Percentiles rank a stretch among this genome's conserved stretches.
phyloP scores from a whole-genome alignment of 2,113 vertebrate species.

The Piaya cayana region DNA sequence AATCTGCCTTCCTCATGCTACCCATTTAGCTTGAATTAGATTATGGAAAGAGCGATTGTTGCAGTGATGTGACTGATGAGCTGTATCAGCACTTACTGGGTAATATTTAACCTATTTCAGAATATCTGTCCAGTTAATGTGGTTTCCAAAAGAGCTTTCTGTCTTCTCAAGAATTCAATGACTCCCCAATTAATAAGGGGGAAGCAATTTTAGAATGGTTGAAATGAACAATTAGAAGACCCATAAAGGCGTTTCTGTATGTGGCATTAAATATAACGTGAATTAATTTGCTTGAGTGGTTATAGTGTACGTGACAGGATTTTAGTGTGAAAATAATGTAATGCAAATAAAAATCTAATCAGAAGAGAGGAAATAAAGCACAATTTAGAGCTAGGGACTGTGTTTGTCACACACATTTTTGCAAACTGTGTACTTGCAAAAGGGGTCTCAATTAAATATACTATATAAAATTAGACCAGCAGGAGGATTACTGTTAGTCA shows the following conservation, averaged over 20 bases:
- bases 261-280: background rate
- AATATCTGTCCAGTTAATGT: slow-evolving; percentile 40
- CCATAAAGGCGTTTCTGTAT: slow-evolving; percentile 3
- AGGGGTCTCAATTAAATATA: slow-evolving; percentile 6
- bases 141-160: background rate
- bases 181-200: slow-evolving; percentile 34
- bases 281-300: slow-evolving; percentile 46
- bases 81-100: background rate
- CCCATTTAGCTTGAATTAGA: background rate
- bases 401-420: background rate
- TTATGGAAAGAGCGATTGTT: background rate
- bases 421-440: slow-evolving; percentile 1
- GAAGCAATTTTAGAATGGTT: slow-evolving; percentile 16
- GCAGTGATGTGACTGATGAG: background rate
- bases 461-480: slow-evolving; percentile 5
- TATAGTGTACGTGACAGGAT: background rate
- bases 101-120: slow-evolving; percentile 36
- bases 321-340: background rate
- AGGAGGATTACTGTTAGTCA: background rate
- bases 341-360: slow-evolving; percentile 29
- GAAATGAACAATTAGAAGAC: slow-evolving; percentile 35
- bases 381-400: background rate
- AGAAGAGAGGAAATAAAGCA: background rate
- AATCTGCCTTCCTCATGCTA: background rate
- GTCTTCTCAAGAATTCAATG: background rate